Evolutionary conservation across 2,113 vertebrate genomes (phyloP).

Genomic region (Onychostoma macrolepis): DNA sequence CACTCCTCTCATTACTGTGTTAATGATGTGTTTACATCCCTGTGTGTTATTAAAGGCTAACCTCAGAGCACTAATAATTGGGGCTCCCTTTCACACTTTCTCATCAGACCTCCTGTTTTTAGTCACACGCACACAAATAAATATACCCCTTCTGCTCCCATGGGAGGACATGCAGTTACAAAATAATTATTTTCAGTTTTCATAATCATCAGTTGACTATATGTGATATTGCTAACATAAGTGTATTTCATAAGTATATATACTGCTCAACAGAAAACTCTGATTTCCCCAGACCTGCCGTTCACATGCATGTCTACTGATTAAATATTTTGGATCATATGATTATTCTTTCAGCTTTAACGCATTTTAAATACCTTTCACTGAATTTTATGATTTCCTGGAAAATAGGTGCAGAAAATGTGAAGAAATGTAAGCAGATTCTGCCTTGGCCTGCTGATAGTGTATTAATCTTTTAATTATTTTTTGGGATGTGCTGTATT

Average conservation of each 20-base stretch:
- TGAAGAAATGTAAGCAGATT: too few species aligned
- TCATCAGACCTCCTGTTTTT: slow-evolving; percentile 39
- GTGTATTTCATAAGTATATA: not conserved
- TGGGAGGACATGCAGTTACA: not conserved
- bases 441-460: too few species aligned
- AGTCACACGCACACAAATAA: slow-evolving; percentile 58
- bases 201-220: not conserved
- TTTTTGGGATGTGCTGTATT: too few species aligned
- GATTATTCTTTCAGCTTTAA: too few species aligned
- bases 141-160: slow-evolving; percentile 25
- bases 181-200: not conserved
- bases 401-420: too few species aligned
- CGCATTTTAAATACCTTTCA: too few species aligned
- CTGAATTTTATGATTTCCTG: too few species aligned
- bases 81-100: slow-evolving; percentile 50
- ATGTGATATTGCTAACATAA: not conserved
- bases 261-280: too few species aligned
- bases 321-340: too few species aligned
- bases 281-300: too few species aligned
- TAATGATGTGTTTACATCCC: slow-evolving; percentile 62
- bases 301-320: too few species aligned
- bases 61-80: slow-evolving; percentile 59
- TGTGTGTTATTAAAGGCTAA: slow-evolving; percentile 62
- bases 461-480: too few species aligned
- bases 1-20: slow-evolving; percentile 57